Evolutionary conservation across 2,113 vertebrate species (phyloP).

Genomic region (Menura novaehollandiae): DNA sequence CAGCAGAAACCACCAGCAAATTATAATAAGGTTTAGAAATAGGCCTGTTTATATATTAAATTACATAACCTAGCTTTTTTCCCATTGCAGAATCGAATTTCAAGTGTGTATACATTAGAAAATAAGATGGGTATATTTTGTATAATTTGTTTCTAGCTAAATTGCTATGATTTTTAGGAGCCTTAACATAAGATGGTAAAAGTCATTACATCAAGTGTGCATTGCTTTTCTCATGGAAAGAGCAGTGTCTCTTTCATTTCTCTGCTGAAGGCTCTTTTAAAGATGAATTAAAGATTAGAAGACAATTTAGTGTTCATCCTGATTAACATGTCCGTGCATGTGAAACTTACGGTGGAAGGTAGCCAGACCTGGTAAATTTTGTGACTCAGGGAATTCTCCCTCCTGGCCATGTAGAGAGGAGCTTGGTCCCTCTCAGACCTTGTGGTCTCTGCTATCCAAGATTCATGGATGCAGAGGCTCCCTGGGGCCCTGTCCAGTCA

Average conservation of each 20-base stretch:
- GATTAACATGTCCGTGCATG: neutral
- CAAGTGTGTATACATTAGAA: neutral
- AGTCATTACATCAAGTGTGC: neutral
- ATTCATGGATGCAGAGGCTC: neutral
- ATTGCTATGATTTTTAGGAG: neutral
- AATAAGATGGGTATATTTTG: neutral
- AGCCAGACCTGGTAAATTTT: neutral
- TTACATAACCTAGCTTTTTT: neutral
- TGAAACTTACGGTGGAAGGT: neutral
- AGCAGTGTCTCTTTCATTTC: rapidly evolving
- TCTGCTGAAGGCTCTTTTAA: neutral
- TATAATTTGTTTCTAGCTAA: neutral
- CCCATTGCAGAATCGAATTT: neutral
- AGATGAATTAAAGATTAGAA: neutral
- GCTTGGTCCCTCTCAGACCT: neutral
- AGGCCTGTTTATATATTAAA: neutral
- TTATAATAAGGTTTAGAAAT: neutral
- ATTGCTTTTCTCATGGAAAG: neutral
- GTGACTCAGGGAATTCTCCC: neutral
- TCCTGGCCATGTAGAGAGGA: neutral
- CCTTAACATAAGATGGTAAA: neutral
- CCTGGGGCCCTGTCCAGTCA: neutral
- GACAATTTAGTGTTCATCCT: neutral
- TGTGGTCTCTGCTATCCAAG: no score
- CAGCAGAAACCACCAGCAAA: neutral